These are phyloP conservation scores for Galemys pyrenaicus DNA, from an alignment of 2,113 vertebrate genomes.

Conservation along the genomic window DNA sequence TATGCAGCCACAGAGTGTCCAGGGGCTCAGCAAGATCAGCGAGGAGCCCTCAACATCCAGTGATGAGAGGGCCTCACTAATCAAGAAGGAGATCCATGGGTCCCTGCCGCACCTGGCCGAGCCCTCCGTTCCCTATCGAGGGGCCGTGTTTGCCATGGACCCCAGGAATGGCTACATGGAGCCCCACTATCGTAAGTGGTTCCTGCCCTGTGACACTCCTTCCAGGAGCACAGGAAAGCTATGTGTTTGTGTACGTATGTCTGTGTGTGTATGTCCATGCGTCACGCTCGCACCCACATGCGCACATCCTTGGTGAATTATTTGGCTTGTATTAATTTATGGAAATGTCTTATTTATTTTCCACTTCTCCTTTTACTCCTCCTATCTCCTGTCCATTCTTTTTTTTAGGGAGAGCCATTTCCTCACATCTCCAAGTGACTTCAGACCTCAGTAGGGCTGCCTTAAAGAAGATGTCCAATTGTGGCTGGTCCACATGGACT, in stretches of 20 bases:
- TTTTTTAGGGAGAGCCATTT: conserved; percentile 31
- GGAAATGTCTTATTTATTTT: background rate
- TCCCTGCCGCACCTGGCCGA: conserved; percentile 94
- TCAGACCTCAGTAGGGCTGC: conserved; percentile 20
- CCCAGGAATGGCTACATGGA: conserved; percentile 96
- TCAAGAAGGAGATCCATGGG: conserved; percentile 97
- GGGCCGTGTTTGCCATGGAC: conserved; percentile 96
- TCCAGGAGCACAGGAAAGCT: background rate
- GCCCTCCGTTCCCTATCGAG: conserved; percentile 93
- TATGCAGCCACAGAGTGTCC: conserved; percentile 89
- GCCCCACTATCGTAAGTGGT: conserved; percentile 94
- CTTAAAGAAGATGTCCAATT: conserved; percentile 64
- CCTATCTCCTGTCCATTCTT: background rate
- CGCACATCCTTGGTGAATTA: background rate
- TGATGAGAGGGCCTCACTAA: conserved; percentile 94
- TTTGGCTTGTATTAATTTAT: background rate
- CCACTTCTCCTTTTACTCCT: background rate
- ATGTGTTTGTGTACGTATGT: background rate
- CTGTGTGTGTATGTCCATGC: accelerated
- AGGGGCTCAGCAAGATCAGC: conserved; percentile 89
- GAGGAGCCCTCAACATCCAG: conserved; percentile 98
- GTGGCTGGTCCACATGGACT: conserved; percentile 67
- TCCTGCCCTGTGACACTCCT: background rate
- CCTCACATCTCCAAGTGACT: background rate
- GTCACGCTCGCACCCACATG: accelerated